Conservation (phyloP, 2,888 invertebrate species). For the Neuroscelio doddi region DNA sequence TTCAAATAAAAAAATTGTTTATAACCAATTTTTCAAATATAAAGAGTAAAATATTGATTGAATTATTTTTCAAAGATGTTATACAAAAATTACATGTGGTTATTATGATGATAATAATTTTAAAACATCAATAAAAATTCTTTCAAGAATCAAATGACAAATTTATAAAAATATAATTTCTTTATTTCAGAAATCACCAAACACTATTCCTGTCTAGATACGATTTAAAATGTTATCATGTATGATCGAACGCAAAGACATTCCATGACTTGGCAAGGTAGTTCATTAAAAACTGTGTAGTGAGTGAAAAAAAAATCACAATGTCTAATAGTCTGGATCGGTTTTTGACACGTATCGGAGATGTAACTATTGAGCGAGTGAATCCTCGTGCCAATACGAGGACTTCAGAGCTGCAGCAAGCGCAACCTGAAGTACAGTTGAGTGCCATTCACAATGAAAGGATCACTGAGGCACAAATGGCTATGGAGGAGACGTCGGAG, state of each 20-base stretch:
- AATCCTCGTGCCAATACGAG: conserved; percentile 62
- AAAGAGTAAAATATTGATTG: too few relatives aligned
- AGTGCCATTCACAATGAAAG: conserved; percentile 52
- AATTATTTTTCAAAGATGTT: too few relatives aligned
- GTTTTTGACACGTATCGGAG: conserved; percentile 75
- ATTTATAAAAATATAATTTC: too few relatives aligned
- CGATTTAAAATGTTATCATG: neutral
- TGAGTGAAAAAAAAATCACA: conserved; percentile 14
- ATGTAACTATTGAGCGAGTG: conserved; percentile 76
- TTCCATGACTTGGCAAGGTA: conserved; percentile 44
- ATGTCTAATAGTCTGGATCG: conserved; percentile 74
- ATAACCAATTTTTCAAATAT: too few relatives aligned
- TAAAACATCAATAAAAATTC: too few relatives aligned
- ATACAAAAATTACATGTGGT: too few relatives aligned
- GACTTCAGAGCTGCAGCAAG: conserved; percentile 48
- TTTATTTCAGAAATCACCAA: too few relatives aligned
- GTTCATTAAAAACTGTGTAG: neutral
- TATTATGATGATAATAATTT: too few relatives aligned
- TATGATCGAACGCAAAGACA: conserved; percentile 46
- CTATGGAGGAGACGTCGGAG: conserved; percentile 60
- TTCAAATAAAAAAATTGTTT: too few relatives aligned
- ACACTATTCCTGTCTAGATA: too few relatives aligned
- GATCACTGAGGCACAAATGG: conserved; percentile 53
- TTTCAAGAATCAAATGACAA: too few relatives aligned
- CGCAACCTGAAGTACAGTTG: conserved; percentile 49